Base-by-base conservation (phyloP, 2,888 invertebrate species). In the Prostheceraeus crozeri region DNA sequence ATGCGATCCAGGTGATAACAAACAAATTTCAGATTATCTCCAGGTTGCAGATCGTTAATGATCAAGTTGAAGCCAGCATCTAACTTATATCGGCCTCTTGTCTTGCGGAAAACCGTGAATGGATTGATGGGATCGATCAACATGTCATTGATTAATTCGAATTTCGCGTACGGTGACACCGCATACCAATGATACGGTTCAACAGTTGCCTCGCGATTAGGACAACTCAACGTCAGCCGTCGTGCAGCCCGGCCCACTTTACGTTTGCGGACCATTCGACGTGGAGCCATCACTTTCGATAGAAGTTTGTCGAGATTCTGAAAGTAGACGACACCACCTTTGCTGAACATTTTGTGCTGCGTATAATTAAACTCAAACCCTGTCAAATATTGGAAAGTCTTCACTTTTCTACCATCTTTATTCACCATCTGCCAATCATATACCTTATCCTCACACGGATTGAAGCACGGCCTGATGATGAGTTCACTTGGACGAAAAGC, bases 401-500 rank as follows among this genome's bases (percentile, higher is more conserved):
- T 11, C 3, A 46, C 19, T 8, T 25, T 16, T 3, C 11, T 21
- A 8, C 48, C 48, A 4, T 23, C 23, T 46, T 25, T 4, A 46
- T 46, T 46, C n/a, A 46, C 23, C n/a, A 46, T 27, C 4, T 23
- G 25, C 28, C 28, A 27, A n/a, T 46, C 23, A 46, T 46, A 46
- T 10, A 27, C 48, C 28, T 46, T 46, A 27, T 46, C 28, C 48
- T 46, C 28, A 23, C 48, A 46, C 23, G 23, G 28, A 4, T 25
- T 16, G n/a, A 46, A 46, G 48, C 48, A 46, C 28, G 23, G 23
- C 2, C 28, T 46, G 28, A 46, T 46, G 23, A 27, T 27, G 25
- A 46, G 11, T 23, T 46, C 48, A 46, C 48, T 46, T 16, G 48
- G 48, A 10, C 48, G 23, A 46, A 25, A 46, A 23, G 48, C 48